These are phyloP conservation scores for Paramuricea clavata DNA, from an alignment of 92 coral and sea anemone genomes.

Conservation along the genomic window DNA sequence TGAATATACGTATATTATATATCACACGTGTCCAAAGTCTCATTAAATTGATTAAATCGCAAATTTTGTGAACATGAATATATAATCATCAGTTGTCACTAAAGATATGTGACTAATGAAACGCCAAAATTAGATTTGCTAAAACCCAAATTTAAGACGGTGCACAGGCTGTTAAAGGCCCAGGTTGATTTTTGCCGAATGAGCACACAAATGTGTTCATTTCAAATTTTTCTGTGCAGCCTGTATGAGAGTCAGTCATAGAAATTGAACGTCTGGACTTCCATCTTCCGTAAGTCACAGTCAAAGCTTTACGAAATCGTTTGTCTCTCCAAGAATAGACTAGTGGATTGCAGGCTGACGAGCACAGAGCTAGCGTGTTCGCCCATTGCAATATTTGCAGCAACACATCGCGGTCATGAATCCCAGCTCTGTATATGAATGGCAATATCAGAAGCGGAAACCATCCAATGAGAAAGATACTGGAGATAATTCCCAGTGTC, in stretches of 20 bases:
- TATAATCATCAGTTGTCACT: neutral
- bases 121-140: too few relatives aligned
- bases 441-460: constrained; percentile 81
- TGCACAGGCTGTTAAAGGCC: neutral
- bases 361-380: constrained; percentile 87
- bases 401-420: constrained; percentile 31
- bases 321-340: constrained; percentile 78
- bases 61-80: neutral
- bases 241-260: neutral
- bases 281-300: constrained; percentile 20
- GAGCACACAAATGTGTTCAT: neutral
- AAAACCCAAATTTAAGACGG: too few relatives aligned
- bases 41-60: too few relatives aligned
- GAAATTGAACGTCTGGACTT: constrained; percentile 7
- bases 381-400: constrained; percentile 76
- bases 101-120: too few relatives aligned
- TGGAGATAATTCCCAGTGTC: constrained; percentile 85
- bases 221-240: neutral
- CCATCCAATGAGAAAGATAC: constrained; percentile 87
- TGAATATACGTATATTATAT: too few relatives aligned
- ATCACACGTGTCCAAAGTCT: neutral
- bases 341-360: constrained; percentile 89
- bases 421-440: constrained; percentile 64
- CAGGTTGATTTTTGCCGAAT: too few relatives aligned
- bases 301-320: constrained; percentile 27